These are phyloP conservation scores for Sinhomidia bicolor DNA, from an alignment of 2,888 invertebrate species.

Conservation along the genomic window DNA sequence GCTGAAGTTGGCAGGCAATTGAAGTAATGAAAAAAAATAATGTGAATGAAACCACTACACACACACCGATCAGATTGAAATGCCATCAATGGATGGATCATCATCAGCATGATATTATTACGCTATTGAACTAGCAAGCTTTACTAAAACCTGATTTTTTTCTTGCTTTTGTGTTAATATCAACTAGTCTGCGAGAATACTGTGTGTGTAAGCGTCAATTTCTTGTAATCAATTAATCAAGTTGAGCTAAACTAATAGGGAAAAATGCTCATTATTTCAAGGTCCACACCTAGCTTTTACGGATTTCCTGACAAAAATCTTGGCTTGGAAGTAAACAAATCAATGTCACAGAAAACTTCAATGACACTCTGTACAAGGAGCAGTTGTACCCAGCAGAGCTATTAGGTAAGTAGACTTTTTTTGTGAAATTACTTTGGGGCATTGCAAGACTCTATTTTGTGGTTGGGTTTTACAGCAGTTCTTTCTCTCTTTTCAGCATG, in stretches of 20 bases:
- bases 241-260: conserved; percentile 36
- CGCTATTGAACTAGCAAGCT: neutral
- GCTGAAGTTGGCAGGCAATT: neutral
- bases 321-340: conserved; percentile 32
- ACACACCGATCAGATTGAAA: conserved; percentile 45
- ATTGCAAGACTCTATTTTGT: conserved; percentile 1
- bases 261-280: conserved; percentile 47
- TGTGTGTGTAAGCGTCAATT: conserved; percentile 35
- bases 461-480: neutral
- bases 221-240: conserved; percentile 69
- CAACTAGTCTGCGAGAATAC: conserved; percentile 36
- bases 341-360: conserved; percentile 25
- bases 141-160: conserved; percentile 66
- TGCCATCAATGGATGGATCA: conserved; percentile 42
- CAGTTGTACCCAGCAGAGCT: neutral
- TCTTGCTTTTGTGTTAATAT: conserved; percentile 8
- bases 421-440: neutral
- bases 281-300: conserved; percentile 58
- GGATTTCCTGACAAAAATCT: conserved; percentile 61
- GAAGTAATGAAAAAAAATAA: conserved; percentile 43
- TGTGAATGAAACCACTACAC: conserved; percentile 33
- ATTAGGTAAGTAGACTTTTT: neutral
- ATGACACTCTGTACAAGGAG: neutral
- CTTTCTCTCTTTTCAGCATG: neutral
- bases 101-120: neutral